phyloP scores from a whole-genome alignment of 2,888 invertebrate genomes.

The Lasioglossum lativentre region DNA sequence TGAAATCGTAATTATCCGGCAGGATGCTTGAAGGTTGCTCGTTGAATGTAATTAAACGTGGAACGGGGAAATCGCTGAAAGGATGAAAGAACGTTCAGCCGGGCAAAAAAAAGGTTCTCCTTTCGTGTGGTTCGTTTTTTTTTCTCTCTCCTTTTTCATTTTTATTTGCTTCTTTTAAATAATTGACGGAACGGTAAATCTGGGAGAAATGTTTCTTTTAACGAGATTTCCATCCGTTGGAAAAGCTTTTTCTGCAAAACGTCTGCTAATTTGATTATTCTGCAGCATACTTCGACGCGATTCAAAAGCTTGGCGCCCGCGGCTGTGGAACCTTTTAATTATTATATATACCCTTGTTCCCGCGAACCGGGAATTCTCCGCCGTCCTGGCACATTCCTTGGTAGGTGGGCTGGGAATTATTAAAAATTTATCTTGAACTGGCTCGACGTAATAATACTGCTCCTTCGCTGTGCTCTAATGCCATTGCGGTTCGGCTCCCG shows the following conservation, averaged over 20 bases:
- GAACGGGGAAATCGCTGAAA: constrained; percentile 15
- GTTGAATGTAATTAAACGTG: constrained; percentile 24
- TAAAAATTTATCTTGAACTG: constrained; percentile 77
- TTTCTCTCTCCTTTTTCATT: background rate
- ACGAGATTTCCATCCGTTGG: constrained; percentile 36
- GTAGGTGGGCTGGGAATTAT: constrained; percentile 68
- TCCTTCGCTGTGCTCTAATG: background rate
- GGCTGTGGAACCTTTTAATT: constrained; percentile 58
- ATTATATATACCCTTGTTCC: constrained; percentile 55
- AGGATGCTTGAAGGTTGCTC: background rate
- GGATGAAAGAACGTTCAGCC: constrained; percentile 7
- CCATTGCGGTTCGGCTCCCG: constrained; percentile 7
- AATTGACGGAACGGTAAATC: constrained; percentile 20
- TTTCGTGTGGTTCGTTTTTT: background rate
- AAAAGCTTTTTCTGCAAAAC: constrained; percentile 30
- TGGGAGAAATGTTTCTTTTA: constrained; percentile 31
- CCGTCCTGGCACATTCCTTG: constrained; percentile 30
- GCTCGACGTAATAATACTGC: constrained; percentile 67
- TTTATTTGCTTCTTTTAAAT: constrained; percentile 15
- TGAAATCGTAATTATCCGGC: constrained; percentile 12
- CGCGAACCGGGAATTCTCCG: constrained; percentile 47
- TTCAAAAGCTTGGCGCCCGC: constrained; percentile 26
- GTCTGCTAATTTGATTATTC: constrained; percentile 43
- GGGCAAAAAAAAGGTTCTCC: background rate
- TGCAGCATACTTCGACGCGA: constrained; percentile 23